phyloP scores from a whole-genome alignment of 2,113 vertebrate genomes.

The Campylomormyrus tamandua region DNA sequence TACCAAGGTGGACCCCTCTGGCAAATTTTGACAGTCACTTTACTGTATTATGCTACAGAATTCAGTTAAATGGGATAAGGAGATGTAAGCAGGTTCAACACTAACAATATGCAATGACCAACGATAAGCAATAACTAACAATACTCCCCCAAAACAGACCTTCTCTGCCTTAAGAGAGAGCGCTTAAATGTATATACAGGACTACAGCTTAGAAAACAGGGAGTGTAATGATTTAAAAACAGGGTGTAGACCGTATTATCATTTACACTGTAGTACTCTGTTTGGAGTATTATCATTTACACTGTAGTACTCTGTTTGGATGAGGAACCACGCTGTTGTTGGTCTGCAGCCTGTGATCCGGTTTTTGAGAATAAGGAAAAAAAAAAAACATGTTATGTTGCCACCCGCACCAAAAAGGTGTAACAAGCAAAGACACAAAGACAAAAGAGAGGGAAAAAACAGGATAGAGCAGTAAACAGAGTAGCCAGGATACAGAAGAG shows the following conservation, averaged over 20 bases:
- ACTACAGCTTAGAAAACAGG: background rate
- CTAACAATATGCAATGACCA: background rate
- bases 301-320: too few species aligned
- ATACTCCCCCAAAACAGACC: background rate
- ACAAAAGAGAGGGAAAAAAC: too few species aligned
- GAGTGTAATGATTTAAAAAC: too few species aligned
- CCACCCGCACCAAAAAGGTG: background rate
- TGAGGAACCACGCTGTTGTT: too few species aligned
- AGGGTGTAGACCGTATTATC: too few species aligned
- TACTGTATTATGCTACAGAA: too few species aligned
- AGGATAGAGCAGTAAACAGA: background rate
- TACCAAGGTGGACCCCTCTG: too few species aligned
- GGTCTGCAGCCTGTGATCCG: too few species aligned
- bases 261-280: too few species aligned
- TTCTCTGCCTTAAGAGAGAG: background rate
- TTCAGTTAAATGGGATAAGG: background rate
- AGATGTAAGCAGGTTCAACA: background rate
- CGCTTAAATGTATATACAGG: background rate
- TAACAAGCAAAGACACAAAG: background rate
- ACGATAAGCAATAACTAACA: background rate
- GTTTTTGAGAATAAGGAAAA: background rate
- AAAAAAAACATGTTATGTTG: background rate
- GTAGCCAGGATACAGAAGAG: background rate
- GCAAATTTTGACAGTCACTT: too few species aligned
- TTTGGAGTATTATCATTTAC: too few species aligned